These are phyloP conservation scores for Oreochromis tanganicae DNA, from an alignment of 2,113 vertebrate species.

Conservation along the genomic window DNA sequence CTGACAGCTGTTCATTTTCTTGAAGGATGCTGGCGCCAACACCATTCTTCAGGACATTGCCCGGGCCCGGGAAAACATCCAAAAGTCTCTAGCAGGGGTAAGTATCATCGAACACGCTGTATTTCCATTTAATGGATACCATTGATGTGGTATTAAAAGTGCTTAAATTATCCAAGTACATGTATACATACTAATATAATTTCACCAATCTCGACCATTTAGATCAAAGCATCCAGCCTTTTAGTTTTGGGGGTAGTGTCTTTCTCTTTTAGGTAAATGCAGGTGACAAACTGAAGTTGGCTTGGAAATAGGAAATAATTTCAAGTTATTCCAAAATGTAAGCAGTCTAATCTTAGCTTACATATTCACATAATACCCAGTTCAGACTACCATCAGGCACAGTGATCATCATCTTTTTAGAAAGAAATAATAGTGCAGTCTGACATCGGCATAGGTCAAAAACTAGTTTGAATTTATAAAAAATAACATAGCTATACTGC, in stretches of 20 bases:
- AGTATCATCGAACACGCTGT: constrained; percentile 57
- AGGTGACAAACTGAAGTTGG: not conserved
- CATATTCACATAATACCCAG: not conserved
- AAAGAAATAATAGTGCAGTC: not conserved
- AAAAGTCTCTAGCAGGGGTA: constrained; percentile 97
- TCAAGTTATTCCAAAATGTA: not conserved
- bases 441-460: not conserved
- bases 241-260: not conserved
- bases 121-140: not conserved
- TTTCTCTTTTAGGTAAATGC: not conserved
- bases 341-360: not conserved
- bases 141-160: not conserved
- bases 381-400: not conserved
- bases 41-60: constrained; percentile 95
- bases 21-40: constrained; percentile 86
- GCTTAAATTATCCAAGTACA: not conserved
- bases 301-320: not conserved
- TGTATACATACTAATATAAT: not conserved
- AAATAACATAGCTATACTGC: not conserved
- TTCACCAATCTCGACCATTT: not conserved
- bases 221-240: not conserved
- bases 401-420: not conserved
- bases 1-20: not conserved
- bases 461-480: not conserved
- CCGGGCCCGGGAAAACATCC: constrained; percentile 96